A percentile compares a stretch with the other conserved stretches of the same genome.
phyloP scores from a whole-genome alignment of 1,140 invertebrate genomes.

The Tribolium madens region DNA sequence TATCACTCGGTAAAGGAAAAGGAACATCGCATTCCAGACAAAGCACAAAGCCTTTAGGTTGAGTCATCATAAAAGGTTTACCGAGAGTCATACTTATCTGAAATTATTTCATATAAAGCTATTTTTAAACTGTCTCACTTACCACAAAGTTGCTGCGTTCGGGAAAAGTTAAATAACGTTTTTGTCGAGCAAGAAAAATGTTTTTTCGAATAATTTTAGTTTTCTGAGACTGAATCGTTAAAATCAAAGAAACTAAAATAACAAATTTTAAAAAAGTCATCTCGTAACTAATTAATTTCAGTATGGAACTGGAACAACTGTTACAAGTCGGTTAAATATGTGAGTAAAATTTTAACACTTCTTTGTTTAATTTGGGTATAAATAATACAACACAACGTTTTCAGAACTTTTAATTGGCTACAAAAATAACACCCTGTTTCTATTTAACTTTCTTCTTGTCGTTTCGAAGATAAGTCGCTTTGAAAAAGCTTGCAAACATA shows the following conservation, averaged over 20 bases:
- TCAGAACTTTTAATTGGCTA: not conserved
- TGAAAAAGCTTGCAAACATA: slow-evolving; percentile 5
- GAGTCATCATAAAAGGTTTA: not conserved
- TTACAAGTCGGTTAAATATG: not conserved
- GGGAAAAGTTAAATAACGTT: not conserved
- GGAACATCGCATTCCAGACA: not conserved
- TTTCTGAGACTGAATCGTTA: not conserved
- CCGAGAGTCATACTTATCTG: not conserved
- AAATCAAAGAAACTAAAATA: not conserved
- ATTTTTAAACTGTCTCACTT: not conserved
- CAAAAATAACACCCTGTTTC: not conserved
- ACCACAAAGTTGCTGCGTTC: not conserved
- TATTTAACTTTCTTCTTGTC: not conserved
- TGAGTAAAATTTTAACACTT: not conserved
- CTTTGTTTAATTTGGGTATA: not conserved
- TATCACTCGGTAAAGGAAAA: not conserved
- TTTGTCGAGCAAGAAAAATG: not conserved
- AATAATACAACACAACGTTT: not conserved
- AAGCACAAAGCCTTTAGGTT: slow-evolving; percentile 4
- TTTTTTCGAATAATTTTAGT: not conserved
- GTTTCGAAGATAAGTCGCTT: not conserved
- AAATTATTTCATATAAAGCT: not conserved
- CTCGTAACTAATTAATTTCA: not conserved
- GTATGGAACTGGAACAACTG: not conserved
- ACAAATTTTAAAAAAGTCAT: not conserved